Evolutionary conservation across 2,113 vertebrate genomes (phyloP), one percentile per base, ranked within the genome.

Genomic region (Onychorhynchus coronatus): DNA sequence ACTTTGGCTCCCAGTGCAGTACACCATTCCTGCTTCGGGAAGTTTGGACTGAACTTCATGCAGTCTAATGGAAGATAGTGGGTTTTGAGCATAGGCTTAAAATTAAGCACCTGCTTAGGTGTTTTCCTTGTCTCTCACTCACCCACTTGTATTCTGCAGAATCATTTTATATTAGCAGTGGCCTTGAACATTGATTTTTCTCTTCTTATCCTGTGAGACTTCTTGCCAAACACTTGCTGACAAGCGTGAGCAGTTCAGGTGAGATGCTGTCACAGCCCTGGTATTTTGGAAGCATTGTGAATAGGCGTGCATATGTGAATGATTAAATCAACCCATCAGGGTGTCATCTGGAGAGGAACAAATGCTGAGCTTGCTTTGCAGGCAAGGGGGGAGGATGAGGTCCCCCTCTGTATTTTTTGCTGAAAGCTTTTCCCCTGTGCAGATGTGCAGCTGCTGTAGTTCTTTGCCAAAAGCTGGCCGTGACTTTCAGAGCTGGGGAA

Each of bases 291-390:
- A 79, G 88, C 63, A 0, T 8, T 67, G 73, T 82, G 93, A 56
- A 91, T 27, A 87, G 82, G 73, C 91, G 31, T 19, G 56, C 96
- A 94, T 75, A 41, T 96, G 95, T 78, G 89, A 95, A 49, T 80
- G 85, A 97, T 97, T 96, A 97, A 96, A 94, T 95, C 95, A 96
- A n/a, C 93, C 83, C 95, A 89, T 95, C 89, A n/a, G 92, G 91
- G 95, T 97, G 97, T 95, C 95, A 96, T 93, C 70, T 85, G 75
- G 68, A 91, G 80, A 93, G 93, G n/a, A 93, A 53, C 91, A 91
- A 95, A 93, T 61, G 67, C 94, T 91, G 83, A 96, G 91, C 58
- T 95, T 86, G 91, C 93, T 93, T 52, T 92, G 81, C 84, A 63
- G 91, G 95, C 44, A 0, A n/a, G n/a, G 59, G 37, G 74, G 65